phyloP scores from a whole-genome alignment of 2,113 vertebrate genomes.

The Tinamus guttatus region DNA sequence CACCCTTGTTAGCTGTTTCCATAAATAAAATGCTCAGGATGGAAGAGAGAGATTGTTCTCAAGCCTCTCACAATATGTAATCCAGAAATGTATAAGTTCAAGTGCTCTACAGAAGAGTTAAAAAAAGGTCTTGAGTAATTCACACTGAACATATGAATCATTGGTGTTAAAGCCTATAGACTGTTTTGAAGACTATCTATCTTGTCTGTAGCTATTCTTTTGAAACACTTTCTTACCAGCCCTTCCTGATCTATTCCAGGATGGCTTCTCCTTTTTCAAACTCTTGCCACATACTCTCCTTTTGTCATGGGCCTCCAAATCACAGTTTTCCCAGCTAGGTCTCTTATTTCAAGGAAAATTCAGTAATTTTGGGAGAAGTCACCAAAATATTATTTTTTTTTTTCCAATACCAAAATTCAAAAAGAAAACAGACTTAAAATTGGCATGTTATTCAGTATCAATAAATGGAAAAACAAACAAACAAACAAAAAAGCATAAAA shows the following conservation, averaged over 20 bases:
- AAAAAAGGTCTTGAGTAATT: background rate
- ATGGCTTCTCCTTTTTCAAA: background rate
- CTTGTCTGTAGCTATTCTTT: background rate
- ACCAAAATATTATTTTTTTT: background rate
- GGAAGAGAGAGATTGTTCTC: background rate
- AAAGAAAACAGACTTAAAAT: background rate
- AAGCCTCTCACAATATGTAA: background rate
- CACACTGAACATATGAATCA: background rate
- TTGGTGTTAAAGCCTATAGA: accelerated
- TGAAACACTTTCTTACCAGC: background rate
- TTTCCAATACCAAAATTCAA: background rate
- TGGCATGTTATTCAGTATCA: accelerated
- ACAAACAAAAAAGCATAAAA: too few species aligned
- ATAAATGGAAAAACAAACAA: accelerated
- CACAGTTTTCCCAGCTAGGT: background rate
- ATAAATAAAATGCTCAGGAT: background rate
- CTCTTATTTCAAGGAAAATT: background rate
- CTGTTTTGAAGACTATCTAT: background rate
- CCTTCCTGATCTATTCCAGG: background rate
- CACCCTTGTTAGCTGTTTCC: background rate
- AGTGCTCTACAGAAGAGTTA: background rate
- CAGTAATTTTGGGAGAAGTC: background rate
- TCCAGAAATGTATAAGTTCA: background rate
- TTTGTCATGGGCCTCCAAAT: background rate
- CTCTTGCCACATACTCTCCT: background rate